Conservation (phyloP, 2,797 vertebrate genomes). For the Huso huso region DNA sequence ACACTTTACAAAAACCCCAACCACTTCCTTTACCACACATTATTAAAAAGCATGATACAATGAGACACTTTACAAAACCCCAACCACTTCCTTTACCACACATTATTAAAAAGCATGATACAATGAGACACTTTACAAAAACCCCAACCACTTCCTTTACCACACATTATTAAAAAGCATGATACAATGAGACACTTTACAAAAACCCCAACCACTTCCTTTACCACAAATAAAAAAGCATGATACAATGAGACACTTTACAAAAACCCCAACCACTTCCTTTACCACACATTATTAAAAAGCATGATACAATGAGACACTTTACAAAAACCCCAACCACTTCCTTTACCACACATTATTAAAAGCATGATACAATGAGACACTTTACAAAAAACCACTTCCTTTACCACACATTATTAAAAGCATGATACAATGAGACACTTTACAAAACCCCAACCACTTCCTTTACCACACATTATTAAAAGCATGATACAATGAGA, state of each 20-base stretch:
- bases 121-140: neutral
- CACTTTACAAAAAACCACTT: neutral
- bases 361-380: constrained; percentile 3
- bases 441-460: neutral
- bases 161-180: constrained; percentile 3
- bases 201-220: neutral
- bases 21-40: neutral
- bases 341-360: constrained; percentile 1
- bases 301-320: neutral
- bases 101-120: constrained; percentile 3
- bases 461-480: constrained; percentile 1
- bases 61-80: neutral
- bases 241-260: neutral
- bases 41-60: constrained; percentile 3
- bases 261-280: neutral
- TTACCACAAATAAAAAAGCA: no score
- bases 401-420: constrained; percentile 1
- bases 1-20: neutral
- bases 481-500: constrained; percentile 3
- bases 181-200: neutral
- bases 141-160: neutral
- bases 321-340: neutral
- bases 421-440: constrained; percentile 1
- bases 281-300: constrained; percentile 1
- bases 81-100: neutral